Evolutionary conservation across 2,797 vertebrate genomes (phyloP), one percentile per base, ranked within the genome.

Genomic region (Astyanax mexicanus): DNA sequence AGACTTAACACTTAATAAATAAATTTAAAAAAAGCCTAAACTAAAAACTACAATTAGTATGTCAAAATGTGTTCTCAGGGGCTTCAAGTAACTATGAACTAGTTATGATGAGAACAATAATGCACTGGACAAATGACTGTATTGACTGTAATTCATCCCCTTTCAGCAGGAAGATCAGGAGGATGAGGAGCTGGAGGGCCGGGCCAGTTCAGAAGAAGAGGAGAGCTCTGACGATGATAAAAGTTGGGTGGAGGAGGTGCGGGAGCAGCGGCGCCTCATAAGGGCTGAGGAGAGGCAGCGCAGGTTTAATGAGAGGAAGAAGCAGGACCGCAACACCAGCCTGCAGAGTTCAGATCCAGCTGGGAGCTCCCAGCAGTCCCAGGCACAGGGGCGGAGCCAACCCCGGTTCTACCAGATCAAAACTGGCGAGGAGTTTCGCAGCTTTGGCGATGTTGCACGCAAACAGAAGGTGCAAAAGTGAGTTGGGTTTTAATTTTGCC

Each of bases 201-300:
- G 84, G 74, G 92, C 92, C 68, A 98, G 97, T 87, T 97, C 97
- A 23, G 96, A 96, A 64, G 95, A 95, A 88, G 96, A 96, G 64
- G 97, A 98, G 84, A 99, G 96, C 90, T 99, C 98, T 0, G 98
- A 97, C 6, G 95, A 99, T 71, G 97, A 99, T 87, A 98, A 97
- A 88, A 94, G 87, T 88, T 99, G 98, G 98, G 97, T 99, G 84
- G 94, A 97, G 84, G 98, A 99, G 93, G 94, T 99, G 89, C 92
- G 97, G 90, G 96, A 95, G 90, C 97, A 99, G 93, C 94, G 95
- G 76, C 90, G 95, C 80, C 90, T 96, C 67, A 77, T 99, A 61
- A 78, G 91, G 79, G 90, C 92, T 85, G 97, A 99, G 89, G 93
- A 92, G 86, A 91, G 91, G 69, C 87, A 91, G 23, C 90, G 89